These are phyloP conservation scores for Drosophila willistoni DNA, from an alignment of 1,140 invertebrate genomes.

Conservation along the genomic window DNA sequence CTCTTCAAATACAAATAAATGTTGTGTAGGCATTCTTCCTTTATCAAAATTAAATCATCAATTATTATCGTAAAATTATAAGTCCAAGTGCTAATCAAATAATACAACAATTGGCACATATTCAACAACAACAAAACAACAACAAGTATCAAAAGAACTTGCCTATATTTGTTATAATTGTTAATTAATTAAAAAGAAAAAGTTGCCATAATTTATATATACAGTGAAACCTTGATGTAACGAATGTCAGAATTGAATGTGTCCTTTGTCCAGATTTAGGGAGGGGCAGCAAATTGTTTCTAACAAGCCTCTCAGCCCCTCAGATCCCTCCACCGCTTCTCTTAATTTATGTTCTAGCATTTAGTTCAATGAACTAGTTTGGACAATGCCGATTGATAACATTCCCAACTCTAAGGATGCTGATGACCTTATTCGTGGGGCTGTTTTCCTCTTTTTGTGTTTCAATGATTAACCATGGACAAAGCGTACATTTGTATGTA, in stretches of 20 bases:
- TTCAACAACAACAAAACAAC: conserved; percentile 19
- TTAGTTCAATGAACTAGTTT: too few species aligned
- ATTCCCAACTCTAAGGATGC: not conserved
- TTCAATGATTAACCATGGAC: conserved; percentile 1
- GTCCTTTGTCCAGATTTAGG: too few species aligned
- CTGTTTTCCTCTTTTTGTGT: not conserved
- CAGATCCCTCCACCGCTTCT: too few species aligned
- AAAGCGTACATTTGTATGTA: not conserved
- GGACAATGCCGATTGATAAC: too few species aligned
- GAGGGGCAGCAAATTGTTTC: too few species aligned
- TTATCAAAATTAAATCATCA: conserved; percentile 73
- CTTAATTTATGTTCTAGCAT: too few species aligned
- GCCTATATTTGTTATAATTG: conserved; percentile 2
- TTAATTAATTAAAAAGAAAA: conserved; percentile 8
- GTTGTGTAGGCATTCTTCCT: conserved; percentile 5
- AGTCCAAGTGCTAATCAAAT: conserved; percentile 15
- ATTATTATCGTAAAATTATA: conserved; percentile 52
- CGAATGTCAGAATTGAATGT: too few species aligned
- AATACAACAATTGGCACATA: conserved; percentile 20
- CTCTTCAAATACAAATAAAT: not conserved
- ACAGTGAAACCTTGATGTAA: too few species aligned
- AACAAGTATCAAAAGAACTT: not conserved
- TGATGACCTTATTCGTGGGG: not conserved
- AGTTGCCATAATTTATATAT: not conserved
- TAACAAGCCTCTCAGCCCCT: too few species aligned